These are phyloP conservation scores for Artibeus jamaicensis DNA, from an alignment of 2,797 vertebrate genomes.

Conservation along the genomic window DNA sequence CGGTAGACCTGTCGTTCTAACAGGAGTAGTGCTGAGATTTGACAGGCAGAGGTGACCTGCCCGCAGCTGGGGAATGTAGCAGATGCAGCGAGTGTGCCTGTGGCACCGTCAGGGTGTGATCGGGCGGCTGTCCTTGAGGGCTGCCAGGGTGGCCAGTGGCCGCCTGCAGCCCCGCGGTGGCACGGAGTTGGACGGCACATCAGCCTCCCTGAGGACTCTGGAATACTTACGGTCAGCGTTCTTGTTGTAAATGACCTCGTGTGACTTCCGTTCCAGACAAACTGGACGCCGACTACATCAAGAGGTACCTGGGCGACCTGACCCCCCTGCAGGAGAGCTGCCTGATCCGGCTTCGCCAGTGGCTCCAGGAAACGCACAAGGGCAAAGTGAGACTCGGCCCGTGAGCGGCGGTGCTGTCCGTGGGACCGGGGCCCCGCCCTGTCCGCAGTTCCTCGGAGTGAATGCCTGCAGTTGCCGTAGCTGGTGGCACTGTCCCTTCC, in stretches of 20 bases:
- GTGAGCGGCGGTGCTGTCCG: rapidly evolving
- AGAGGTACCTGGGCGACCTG: conserved; percentile 95
- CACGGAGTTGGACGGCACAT: rapidly evolving
- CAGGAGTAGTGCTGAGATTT: background rate
- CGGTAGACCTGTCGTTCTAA: rapidly evolving
- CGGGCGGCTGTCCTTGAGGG: background rate
- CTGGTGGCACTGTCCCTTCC: background rate
- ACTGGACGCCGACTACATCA: conserved; percentile 97
- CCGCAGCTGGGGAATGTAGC: background rate
- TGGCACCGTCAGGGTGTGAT: background rate
- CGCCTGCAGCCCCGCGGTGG: rapidly evolving
- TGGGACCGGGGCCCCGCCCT: rapidly evolving
- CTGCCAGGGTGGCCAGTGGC: background rate
- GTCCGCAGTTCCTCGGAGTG: rapidly evolving
- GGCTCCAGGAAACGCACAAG: conserved; percentile 98
- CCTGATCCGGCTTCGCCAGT: conserved; percentile 94
- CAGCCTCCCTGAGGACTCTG: background rate
- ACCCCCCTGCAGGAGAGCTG: conserved; percentile 98
- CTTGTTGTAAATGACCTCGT: background rate
- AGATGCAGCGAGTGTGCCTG: background rate
- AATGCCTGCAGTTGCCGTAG: rapidly evolving
- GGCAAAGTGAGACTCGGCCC: conserved; percentile 88
- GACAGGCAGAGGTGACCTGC: background rate
- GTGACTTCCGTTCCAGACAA: conserved; percentile 87
- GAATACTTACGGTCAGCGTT: rapidly evolving